These are phyloP conservation scores for Pleuronectes platessa DNA, from an alignment of 2,113 vertebrate species.

Conservation along the genomic window DNA sequence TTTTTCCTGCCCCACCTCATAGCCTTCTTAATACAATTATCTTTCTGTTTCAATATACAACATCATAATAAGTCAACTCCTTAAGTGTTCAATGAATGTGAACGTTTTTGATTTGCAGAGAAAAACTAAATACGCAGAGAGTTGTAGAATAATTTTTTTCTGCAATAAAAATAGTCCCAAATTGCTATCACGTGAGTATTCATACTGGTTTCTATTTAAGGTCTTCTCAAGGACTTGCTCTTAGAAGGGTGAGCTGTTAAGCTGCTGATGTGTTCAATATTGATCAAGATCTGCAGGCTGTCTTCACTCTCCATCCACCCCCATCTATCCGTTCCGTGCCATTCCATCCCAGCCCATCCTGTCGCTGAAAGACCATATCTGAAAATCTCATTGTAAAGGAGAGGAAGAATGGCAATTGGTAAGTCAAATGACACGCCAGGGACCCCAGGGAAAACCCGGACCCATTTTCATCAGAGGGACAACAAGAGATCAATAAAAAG, in stretches of 20 bases:
- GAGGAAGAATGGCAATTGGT: conserved; percentile 73
- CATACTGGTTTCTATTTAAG: conserved; percentile 15
- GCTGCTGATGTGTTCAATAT: conserved; percentile 38
- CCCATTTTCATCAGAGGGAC: conserved; percentile 84
- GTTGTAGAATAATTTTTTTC: not conserved
- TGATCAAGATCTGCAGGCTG: conserved; percentile 44
- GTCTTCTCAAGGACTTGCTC: conserved; percentile 46
- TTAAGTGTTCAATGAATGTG: too few species aligned
- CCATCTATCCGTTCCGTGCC: conserved; percentile 15
- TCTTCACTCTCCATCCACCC: conserved; percentile 14
- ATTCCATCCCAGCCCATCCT: not conserved
- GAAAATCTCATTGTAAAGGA: conserved; percentile 76
- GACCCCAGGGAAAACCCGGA: conserved; percentile 74
- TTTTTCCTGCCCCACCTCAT: not conserved
- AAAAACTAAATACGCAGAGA: not conserved
- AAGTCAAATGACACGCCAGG: conserved; percentile 79
- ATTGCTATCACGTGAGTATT: too few species aligned
- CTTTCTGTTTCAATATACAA: too few species aligned
- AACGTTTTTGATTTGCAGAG: too few species aligned
- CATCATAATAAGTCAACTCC: too few species aligned
- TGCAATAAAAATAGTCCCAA: not conserved
- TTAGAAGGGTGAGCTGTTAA: not conserved
- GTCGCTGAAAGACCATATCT: conserved; percentile 30
- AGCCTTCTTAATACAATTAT: too few species aligned
- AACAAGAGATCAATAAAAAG: conserved; percentile 81